phyloP scores from a whole-genome alignment of 2,888 invertebrate genomes.

The Drosophila mulleri region DNA sequence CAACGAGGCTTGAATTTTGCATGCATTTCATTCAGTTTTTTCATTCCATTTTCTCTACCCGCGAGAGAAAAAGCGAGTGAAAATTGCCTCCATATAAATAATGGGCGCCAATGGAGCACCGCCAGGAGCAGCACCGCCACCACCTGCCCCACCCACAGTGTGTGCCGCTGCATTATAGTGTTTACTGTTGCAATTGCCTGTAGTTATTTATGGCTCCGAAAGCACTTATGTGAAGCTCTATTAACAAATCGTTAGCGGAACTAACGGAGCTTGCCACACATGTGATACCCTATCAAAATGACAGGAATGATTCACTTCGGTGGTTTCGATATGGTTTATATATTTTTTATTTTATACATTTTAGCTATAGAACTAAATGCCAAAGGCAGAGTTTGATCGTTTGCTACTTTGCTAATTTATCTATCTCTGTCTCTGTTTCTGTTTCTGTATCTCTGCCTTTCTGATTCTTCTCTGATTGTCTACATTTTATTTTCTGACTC shows the following conservation, averaged over 20 bases:
- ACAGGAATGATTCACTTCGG: background rate
- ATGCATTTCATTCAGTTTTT: constrained; percentile 27
- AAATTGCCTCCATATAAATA: constrained; percentile 59
- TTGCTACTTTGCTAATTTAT: too few species aligned
- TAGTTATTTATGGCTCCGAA: constrained; percentile 27
- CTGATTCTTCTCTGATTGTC: too few species aligned
- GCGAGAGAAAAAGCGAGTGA: constrained; percentile 51
- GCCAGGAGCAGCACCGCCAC: background rate
- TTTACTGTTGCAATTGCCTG: constrained; percentile 59
- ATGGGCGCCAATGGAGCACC: constrained; percentile 21
- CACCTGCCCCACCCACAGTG: constrained; percentile 6
- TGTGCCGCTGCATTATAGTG: constrained; percentile 34
- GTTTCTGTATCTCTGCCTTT: background rate
- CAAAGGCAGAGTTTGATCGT: too few species aligned
- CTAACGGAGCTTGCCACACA: background rate
- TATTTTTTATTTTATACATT: too few species aligned
- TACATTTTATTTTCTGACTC: background rate
- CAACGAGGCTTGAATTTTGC: constrained; percentile 76
- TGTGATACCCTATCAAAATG: background rate
- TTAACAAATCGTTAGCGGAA: constrained; percentile 21
- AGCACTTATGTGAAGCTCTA: constrained; percentile 17
- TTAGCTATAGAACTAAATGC: too few species aligned
- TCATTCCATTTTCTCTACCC: constrained; percentile 18
- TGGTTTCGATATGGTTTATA: too few species aligned
- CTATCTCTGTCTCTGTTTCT: background rate